Evolutionary conservation across 2,797 vertebrate genomes (phyloP), one percentile per base, ranked within the genome.

Genomic region (Chaetophractus vellerosus): DNA sequence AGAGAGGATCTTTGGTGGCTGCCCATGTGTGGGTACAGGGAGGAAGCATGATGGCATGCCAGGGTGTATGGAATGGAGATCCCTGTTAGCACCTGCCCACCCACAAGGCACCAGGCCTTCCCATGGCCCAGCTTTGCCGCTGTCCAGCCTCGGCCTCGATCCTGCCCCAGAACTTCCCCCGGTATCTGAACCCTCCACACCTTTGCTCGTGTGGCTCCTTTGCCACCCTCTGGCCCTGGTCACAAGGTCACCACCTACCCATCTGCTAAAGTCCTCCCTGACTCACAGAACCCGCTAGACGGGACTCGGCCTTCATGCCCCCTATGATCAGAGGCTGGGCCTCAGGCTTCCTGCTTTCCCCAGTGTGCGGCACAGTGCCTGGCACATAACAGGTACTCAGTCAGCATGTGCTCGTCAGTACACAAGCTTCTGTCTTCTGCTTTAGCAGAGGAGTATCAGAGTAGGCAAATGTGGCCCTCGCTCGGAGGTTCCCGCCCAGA

Each of bases 41-140:
- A 36, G 75, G 63, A 74, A 96, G 94, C 97, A 5, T 33, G 79
- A 85, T 7, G 81, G 55, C 96, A 96, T 95, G 97, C 96, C 36
- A 23, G 79, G 78, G 90, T 0, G 3, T 21, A 28, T 91, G 96
- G 83, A 63, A 90, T 83, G 93, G 90, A 93, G 74, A 72, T 41
- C 68, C 82, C 69, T 3, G 33, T 75, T 50, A 83, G 94, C 38
- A 71, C 18, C 84, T 8, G 1, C 79, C 92, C 57, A 14, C 19
- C 48, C n/a, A 9, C 1, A 2, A 0, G 48, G 72, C 66, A 26
- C n/a, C 38, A 26, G 72, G 50, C n/a, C 72, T 78, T 87, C 28
- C 74, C 11, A 9, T 24, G 52, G 48, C 15, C 0, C 12, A 74
- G 52, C 66, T 83, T 79, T 41, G 69, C 41, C 82, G 57, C 71